These are phyloP conservation scores for Strigops habroptila DNA, from an alignment of 2,113 vertebrate genomes.

Conservation along the genomic window DNA sequence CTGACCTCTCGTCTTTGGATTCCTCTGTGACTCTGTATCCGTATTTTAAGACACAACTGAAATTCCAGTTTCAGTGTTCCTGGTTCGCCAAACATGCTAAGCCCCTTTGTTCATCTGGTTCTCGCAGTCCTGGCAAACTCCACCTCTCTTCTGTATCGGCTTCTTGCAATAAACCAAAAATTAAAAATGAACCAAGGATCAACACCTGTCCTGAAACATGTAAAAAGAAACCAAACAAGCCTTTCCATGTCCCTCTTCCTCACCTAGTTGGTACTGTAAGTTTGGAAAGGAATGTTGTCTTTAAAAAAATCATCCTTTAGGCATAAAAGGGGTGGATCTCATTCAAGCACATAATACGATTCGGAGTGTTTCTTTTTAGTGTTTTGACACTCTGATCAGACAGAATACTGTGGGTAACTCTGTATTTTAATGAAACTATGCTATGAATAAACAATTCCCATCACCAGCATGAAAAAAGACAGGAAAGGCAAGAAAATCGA, in stretches of 20 bases:
- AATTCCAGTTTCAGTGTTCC: neutral
- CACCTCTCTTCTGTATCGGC: neutral
- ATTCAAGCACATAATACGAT: neutral
- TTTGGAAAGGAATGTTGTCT: neutral
- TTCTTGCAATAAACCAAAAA: neutral
- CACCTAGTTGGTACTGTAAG: neutral
- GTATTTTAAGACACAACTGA: neutral
- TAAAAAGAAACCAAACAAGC: neutral
- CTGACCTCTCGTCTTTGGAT: neutral
- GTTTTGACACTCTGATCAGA: neutral
- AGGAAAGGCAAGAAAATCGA: neutral
- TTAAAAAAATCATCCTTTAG: neutral
- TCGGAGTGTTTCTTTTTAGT: neutral
- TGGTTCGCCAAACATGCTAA: neutral
- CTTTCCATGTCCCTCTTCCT: neutral
- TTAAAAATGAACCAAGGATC: neutral
- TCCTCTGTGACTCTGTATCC: neutral
- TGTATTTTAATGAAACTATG: neutral
- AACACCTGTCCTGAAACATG: neutral
- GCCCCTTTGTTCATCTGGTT: neutral
- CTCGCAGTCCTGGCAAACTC: neutral
- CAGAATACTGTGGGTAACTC: neutral
- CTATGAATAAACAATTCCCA: neutral
- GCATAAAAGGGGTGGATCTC: neutral
- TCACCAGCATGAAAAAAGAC: neutral